Percentiles rank a stretch among this genome's conserved stretches.
These are phyloP conservation scores for Halichondria panicea DNA, from an alignment of 37 sponge, comb jelly and placozoan species.

Conservation along the genomic window DNA sequence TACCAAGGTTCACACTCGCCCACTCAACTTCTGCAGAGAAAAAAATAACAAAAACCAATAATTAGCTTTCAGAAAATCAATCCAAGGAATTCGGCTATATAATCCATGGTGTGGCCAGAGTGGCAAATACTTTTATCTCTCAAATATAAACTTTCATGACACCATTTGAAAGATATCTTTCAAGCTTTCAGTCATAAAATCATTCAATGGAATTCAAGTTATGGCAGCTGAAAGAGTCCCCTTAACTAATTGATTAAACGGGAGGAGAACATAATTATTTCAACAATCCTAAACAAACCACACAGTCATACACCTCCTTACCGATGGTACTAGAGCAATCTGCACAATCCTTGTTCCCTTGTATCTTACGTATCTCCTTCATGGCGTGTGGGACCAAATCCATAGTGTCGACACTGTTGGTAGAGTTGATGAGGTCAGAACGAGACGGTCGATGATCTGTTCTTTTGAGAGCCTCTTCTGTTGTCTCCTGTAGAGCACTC, in stretches of 20 bases:
- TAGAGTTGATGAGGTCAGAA: background rate
- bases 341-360: constrained; percentile 77
- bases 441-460: background rate
- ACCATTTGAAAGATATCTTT: no score
- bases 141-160: no score
- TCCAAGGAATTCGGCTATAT: no score
- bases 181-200: no score
- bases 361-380: constrained; percentile 43
- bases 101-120: no score
- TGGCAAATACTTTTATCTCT: no score
- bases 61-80: background rate
- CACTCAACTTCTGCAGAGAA: constrained; percentile 73
- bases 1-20: constrained; percentile 92
- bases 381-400: constrained; percentile 55
- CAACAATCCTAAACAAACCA: no score
- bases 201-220: no score
- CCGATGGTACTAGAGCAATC: constrained; percentile 70
- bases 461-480: constrained; percentile 14
- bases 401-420: background rate
- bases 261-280: no score
- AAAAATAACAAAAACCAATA: background rate
- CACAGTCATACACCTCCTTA: constrained; percentile 14
- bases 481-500: constrained; percentile 53
- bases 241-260: no score
- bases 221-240: no score